Evolutionary conservation across 35 echinoderm and acorn worm species (phyloP), one percentile per base, ranked within the genome.

Genomic region (Ophiothrix spiculata): DNA sequence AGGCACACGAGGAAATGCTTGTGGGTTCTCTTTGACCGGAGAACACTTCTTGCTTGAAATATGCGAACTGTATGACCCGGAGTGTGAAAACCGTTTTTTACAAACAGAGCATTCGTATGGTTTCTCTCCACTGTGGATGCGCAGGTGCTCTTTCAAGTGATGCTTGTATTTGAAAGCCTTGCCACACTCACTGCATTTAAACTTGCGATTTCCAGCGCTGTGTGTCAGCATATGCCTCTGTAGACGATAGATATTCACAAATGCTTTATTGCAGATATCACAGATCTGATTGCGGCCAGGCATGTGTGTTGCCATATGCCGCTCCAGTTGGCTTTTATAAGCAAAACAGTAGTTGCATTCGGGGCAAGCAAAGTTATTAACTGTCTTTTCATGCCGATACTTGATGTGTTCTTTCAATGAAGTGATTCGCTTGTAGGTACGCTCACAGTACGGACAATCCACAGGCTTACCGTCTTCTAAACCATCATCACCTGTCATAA

Each of bases 231-330:
- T 99, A 73, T 99, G 96, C 35, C 96, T 89, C 74, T 99, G 96
- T 14, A 99, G 89, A 79, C 96, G 79, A 77, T 99, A 99, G 75
- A 99, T 99, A 84, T 99, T 93, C 46, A 93, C 96, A 85, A 99
- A 99, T 11, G 96, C 96, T 63, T 93, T 91, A 75, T 99, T 99
- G 86, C 96, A 99, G 56, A 99, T 93, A 32, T 93, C 96, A 82
- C 96, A 99, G 42, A 99, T 81, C 84, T 99, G 96, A 83, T 99
- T 90, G 42, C 96, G 85, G 39, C 96, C 96, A 76, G 96, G 96
- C 96, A 99, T 99, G 86, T 99, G 96, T 15, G 96, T 99, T 80
- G 96, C 93, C 96, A 99, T 99, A 79, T 99, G 96, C 75, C 96
- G 89, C 85, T 99, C 96, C 32, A 99, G 84, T 79, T 99, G 96